Evolutionary conservation across 2,113 vertebrate genomes (phyloP), one percentile per base, ranked within the genome.

Genomic region (Copsychus sechellarum): DNA sequence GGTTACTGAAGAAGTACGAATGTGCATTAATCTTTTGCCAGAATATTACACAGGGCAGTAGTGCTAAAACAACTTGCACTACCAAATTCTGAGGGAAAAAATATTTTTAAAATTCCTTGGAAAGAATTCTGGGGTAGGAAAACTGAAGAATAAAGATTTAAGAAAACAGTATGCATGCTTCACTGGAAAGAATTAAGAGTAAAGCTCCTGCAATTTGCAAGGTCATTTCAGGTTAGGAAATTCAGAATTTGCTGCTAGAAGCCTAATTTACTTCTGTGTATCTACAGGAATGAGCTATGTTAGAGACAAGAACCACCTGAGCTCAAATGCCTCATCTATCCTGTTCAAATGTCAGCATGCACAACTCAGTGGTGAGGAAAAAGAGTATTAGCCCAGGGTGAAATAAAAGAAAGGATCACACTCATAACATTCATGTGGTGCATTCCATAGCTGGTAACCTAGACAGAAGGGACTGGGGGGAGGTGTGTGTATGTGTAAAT

Each of bases 171-270:
- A 34, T 14, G 51, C 45, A 70, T 0, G 18, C 62, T 92, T 45
- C 73, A 83, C 56, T 85, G 87, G 53, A 91, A 86, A 65, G 72
- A 84, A 82, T 82, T 42, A 80, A 47, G 45, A 83, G 45, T 34
- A 81, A 91, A 89, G 29, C 42, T 80, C 29, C 66, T 73, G 69
- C 64, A 83, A 94, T 50, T 28, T 78, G 70, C n/a, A 38, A 86
- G 86, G 89, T 83, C 78, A 74, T 82, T 88, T 83, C 70, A 93
- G 92, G 81, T 92, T 86, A 92, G 26, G 64, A 92, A 53, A 45
- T 50, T 50, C 54, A 80, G 56, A 86, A 62, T 57, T 62, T 70
- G 71, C 54, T 82, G 16, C 76, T 62, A 66, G 20, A 56, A 84
- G 19, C 14, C 38, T 29, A 43, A 81, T 79, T 85, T 67, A 70